These are phyloP conservation scores for Gallinago jamesoni DNA, from an alignment of 2,113 vertebrate species.

Conservation along the genomic window DNA sequence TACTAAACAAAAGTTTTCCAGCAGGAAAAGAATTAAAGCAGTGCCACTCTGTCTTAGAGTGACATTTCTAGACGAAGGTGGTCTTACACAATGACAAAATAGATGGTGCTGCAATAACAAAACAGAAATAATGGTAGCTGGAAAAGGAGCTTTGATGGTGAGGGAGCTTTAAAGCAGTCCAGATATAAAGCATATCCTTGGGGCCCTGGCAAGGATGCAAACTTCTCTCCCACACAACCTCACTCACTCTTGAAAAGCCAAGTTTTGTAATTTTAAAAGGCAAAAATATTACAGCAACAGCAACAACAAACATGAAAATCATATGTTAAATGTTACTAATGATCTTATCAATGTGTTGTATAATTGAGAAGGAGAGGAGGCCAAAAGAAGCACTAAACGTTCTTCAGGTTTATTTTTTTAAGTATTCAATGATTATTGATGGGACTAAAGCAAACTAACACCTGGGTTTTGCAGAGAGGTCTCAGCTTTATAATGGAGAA, in stretches of 20 bases:
- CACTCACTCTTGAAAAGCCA: conserved; percentile 16
- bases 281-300: conserved; percentile 29
- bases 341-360: not conserved
- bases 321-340: not conserved
- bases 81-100: not conserved
- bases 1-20: not conserved
- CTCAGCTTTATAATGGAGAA: not conserved
- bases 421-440: accelerated
- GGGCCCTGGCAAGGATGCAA: not conserved
- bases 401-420: not conserved
- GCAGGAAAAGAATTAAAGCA: not conserved
- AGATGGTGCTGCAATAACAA: not conserved
- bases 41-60: not conserved
- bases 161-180: not conserved
- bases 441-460: not conserved
- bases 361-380: not conserved
- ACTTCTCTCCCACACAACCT: conserved; percentile 9
- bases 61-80: not conserved
- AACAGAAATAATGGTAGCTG: not conserved
- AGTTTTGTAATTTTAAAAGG: conserved; percentile 16
- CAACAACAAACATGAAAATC: conserved; percentile 17
- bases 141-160: not conserved
- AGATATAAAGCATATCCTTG: not conserved
- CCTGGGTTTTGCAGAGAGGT: not conserved
- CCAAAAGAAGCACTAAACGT: not conserved